These are phyloP conservation scores for Cebus imitator DNA, from an alignment of 2,113 vertebrate genomes.

Conservation along the genomic window DNA sequence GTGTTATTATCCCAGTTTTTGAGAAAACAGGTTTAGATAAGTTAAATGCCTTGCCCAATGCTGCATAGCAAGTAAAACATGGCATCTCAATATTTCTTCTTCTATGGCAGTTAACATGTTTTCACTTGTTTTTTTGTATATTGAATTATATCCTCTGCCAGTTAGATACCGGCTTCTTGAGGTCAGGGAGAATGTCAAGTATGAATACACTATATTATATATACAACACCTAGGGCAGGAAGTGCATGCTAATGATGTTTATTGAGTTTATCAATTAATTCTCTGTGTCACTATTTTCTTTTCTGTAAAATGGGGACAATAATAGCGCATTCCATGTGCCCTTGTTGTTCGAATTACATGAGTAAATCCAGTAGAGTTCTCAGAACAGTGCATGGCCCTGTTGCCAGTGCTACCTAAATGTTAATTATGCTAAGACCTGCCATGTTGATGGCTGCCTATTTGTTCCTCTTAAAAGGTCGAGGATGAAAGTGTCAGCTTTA, in stretches of 20 bases:
- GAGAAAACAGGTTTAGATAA: neutral
- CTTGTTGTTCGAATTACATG: neutral
- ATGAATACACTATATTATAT: neutral
- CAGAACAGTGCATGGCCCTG: neutral
- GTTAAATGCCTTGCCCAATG: neutral
- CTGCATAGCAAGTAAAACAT: neutral
- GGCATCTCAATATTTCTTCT: neutral
- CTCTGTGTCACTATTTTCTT: neutral
- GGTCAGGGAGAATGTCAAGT: neutral
- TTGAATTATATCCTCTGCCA: neutral
- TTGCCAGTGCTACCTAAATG: neutral
- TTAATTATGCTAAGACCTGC: neutral
- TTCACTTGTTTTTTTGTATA: neutral
- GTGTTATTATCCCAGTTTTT: neutral
- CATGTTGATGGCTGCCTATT: too few relatives aligned
- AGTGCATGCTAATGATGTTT: neutral
- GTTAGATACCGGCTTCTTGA: neutral
- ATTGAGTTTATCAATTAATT: neutral
- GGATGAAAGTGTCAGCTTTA: neutral
- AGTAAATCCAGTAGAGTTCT: neutral
- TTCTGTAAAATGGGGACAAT: neutral
- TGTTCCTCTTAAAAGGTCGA: neutral
- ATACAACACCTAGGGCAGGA: neutral
- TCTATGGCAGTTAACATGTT: neutral
- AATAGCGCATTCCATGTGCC: neutral